phyloP scores from a whole-genome alignment of 2,797 vertebrate species.

The Eleutherodactylus coqui region DNA sequence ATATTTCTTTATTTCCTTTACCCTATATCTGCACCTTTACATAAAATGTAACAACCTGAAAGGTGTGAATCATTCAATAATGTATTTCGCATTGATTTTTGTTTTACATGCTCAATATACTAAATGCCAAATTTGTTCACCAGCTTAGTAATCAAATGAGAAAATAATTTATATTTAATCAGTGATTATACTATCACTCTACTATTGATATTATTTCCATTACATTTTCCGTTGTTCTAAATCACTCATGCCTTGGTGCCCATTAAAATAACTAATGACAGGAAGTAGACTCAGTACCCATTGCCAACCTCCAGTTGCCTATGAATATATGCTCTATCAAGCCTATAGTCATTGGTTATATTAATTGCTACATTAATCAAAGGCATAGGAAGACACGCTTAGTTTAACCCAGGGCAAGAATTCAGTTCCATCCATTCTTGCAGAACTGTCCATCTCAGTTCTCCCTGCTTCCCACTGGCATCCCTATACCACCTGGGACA shows the following conservation, averaged over 20 bases:
- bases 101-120: background rate
- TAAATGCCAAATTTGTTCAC: background rate
- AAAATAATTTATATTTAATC: background rate
- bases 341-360: background rate
- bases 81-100: background rate
- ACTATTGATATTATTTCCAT: background rate
- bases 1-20: background rate
- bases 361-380: background rate
- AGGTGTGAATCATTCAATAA: background rate
- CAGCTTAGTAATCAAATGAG: background rate
- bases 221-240: background rate
- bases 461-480: background rate
- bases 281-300: background rate
- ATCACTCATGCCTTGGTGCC: background rate
- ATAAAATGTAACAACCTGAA: background rate
- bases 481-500: background rate
- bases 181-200: background rate
- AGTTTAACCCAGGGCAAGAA: background rate
- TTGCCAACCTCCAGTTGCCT: background rate
- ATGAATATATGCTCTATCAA: background rate
- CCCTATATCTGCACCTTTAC: background rate
- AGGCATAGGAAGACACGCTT: background rate
- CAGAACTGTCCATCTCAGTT: background rate
- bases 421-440: background rate
- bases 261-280: slow-evolving; percentile 1